Conservation (phyloP, 2,888 invertebrate species). For the Archips crataeganus region DNA sequence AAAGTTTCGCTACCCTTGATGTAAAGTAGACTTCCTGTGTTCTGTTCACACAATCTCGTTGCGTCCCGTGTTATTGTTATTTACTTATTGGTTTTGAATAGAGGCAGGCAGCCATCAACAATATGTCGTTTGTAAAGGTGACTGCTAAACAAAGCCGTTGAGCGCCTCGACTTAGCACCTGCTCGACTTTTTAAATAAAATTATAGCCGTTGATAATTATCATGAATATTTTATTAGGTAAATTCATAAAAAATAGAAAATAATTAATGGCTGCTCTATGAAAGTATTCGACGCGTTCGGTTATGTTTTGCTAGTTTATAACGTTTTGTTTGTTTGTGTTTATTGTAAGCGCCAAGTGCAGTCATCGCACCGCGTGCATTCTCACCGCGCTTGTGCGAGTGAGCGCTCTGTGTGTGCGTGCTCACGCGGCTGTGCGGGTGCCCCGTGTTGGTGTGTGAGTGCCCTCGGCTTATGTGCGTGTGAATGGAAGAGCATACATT, state of each 20-base stretch:
- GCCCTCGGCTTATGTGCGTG: constrained; percentile 83
- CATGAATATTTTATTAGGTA: constrained; percentile 35
- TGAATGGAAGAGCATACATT: constrained; percentile 85
- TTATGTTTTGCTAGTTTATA: constrained; percentile 68
- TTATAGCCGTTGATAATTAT: constrained; percentile 26
- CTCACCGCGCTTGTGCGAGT: constrained; percentile 74
- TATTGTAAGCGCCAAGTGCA: constrained; percentile 84
- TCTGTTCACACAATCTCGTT: constrained; percentile 77
- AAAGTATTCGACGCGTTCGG: constrained; percentile 67
- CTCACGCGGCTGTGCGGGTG: constrained; percentile 67
- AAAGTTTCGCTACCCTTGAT: constrained; percentile 61
- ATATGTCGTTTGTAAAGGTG: constrained; percentile 83
- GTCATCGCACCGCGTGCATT: constrained; percentile 86
- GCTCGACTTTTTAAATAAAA: constrained; percentile 57
- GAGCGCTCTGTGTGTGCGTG: constrained; percentile 59
- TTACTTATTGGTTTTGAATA: constrained; percentile 81
- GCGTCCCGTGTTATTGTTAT: constrained; percentile 80
- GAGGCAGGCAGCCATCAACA: constrained; percentile 79
- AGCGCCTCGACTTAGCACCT: constrained; percentile 76
- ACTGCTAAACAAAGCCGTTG: constrained; percentile 83
- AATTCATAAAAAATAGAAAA: constrained; percentile 37
- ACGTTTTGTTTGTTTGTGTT: constrained; percentile 85
- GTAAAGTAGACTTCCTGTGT: constrained; percentile 77
- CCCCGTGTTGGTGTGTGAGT: constrained; percentile 63
- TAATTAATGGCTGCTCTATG: constrained; percentile 46